A percentile compares a stretch with the other conserved stretches of the same genome.
Conservation (phyloP, 1,140 invertebrate species). For the Drosophila nannoptera region DNA sequence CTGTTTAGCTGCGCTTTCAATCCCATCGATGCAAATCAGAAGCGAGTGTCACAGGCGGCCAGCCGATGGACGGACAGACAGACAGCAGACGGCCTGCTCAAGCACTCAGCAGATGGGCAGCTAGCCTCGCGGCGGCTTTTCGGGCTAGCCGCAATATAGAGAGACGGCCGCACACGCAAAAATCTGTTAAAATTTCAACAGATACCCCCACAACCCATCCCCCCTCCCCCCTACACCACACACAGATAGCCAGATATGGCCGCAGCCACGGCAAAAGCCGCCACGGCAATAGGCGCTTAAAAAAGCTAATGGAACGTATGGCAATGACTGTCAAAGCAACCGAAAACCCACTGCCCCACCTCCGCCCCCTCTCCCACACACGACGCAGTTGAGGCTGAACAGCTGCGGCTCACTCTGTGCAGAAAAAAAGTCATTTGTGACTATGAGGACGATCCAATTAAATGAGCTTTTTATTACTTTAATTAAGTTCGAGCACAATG, state of each 20-base stretch:
- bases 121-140: constrained; percentile 36
- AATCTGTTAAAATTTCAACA: constrained; percentile 75
- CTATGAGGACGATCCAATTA: too few species aligned
- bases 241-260: constrained; percentile 4
- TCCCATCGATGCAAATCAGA: constrained; percentile 41
- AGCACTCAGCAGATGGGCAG: constrained; percentile 26
- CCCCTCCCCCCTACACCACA: too few species aligned
- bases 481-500: too few species aligned
- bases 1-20: constrained; percentile 28
- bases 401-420: too few species aligned
- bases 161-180: constrained; percentile 54
- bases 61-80: constrained; percentile 10
- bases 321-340: constrained; percentile 31
- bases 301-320: constrained; percentile 74
- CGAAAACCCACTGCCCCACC: constrained; percentile 4
- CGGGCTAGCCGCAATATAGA: constrained; percentile 60
- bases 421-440: too few species aligned
- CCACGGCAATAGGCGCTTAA: constrained; percentile 69
- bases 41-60: constrained; percentile 17
- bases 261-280: constrained; percentile 18
- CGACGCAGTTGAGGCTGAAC: neutral
- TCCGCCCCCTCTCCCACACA: constrained; percentile 4
- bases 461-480: too few species aligned
- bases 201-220: too few species aligned
- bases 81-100: constrained; percentile 1